Conservation (phyloP, 2,888 invertebrate species). For the Candidula unifasciata region DNA sequence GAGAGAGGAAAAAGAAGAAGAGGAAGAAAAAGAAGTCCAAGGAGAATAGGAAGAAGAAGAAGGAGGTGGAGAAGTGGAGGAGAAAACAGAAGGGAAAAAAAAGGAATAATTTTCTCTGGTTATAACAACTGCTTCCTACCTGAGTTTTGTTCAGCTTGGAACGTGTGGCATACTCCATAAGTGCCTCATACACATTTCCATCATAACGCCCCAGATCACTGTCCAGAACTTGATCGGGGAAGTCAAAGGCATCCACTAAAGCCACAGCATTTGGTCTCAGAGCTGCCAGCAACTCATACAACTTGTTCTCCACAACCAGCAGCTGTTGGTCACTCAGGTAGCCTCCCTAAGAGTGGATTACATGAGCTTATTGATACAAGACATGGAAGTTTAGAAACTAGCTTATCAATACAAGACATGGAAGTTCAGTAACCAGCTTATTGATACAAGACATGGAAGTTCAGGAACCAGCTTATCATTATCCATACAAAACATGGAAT, state of each 20-base stretch:
- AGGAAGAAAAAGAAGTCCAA: no score
- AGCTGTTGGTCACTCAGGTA: constrained; percentile 79
- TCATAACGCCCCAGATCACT: constrained; percentile 78
- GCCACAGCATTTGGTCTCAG: constrained; percentile 92
- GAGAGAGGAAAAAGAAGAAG: no score
- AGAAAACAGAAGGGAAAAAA: neutral
- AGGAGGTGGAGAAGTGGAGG: neutral
- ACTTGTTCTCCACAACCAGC: constrained; percentile 82
- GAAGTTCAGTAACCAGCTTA: no score
- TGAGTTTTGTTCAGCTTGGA: constrained; percentile 78
- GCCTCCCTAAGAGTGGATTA: constrained; percentile 82
- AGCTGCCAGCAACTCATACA: constrained; percentile 84
- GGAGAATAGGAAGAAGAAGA: neutral
- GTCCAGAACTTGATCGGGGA: constrained; percentile 76
- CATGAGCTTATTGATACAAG: constrained; percentile 51
- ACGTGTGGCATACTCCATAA: constrained; percentile 77
- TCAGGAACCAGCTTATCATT: no score
- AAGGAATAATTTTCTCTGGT: no score
- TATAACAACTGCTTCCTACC: constrained; percentile 60
- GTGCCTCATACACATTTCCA: constrained; percentile 78
- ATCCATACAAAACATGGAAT: no score
- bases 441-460: no score
- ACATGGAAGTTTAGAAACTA: constrained; percentile 54
- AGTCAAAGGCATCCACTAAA: constrained; percentile 93
- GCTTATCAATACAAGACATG: neutral